Conservation (phyloP, 2,113 vertebrate species). For the Tachuris rubrigastra region DNA sequence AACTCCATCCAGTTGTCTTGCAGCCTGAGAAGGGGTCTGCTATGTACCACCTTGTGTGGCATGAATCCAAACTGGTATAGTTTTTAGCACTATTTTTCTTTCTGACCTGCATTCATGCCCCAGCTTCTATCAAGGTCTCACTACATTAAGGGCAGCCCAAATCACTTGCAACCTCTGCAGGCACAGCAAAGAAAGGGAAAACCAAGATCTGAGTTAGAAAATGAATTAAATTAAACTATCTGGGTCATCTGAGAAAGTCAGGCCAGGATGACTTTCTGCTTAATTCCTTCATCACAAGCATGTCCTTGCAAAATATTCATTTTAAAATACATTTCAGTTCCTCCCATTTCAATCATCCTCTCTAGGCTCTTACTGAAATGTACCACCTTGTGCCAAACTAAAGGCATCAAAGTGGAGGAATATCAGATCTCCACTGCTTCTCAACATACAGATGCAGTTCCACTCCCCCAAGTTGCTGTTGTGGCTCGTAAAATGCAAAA, state of each 20-base stretch:
- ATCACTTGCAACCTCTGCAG: background rate
- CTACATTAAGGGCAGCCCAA: background rate
- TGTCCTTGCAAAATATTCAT: background rate
- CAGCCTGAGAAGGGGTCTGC: background rate
- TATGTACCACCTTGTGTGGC: background rate
- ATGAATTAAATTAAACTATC: background rate
- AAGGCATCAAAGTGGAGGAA: background rate
- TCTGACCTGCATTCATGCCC: background rate
- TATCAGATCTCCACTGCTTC: background rate
- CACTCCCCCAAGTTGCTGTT: background rate
- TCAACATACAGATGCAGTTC: background rate
- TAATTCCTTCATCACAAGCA: background rate
- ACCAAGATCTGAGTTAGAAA: background rate
- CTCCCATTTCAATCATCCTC: background rate
- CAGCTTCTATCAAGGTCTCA: background rate
- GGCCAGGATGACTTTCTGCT: background rate
- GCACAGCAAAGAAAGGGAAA: background rate
- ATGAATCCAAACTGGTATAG: background rate
- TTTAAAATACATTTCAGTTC: background rate
- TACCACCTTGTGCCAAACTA: background rate
- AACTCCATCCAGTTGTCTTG: background rate
- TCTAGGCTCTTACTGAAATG: background rate
- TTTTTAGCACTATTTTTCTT: background rate
- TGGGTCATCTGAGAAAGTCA: background rate
- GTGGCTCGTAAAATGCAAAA: background rate